A percentile compares a stretch with the other conserved stretches of the same genome.
Conservation (phyloP, 2,113 vertebrate species). For the Ginglymostoma cirratum region DNA sequence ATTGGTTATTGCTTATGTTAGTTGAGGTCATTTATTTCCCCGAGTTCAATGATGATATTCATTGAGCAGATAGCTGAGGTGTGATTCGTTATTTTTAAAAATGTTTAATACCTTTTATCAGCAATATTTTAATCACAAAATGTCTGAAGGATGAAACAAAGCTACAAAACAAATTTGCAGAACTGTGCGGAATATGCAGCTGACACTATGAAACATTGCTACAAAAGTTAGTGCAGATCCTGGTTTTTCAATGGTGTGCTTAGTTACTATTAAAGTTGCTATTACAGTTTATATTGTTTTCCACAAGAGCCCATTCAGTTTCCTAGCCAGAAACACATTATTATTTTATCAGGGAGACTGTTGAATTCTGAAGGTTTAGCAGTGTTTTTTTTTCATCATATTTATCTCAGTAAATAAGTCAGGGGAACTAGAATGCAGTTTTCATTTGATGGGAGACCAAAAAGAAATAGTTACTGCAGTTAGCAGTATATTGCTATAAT, state of each 20-base stretch:
- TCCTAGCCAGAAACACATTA: background rate
- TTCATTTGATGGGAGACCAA: background rate
- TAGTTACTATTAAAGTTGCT: background rate
- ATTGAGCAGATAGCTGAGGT: background rate
- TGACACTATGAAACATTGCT: background rate
- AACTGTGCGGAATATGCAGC: background rate
- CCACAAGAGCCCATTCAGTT: background rate
- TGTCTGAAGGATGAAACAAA: background rate
- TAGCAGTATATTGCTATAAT: background rate
- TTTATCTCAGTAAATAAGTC: background rate
- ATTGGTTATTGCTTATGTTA: too few species aligned
- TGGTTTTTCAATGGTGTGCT: background rate
- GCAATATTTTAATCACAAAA: background rate
- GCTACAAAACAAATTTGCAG: background rate
- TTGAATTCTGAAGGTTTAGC: background rate
- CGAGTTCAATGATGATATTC: background rate
- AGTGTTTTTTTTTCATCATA: background rate
- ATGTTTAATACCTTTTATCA: background rate
- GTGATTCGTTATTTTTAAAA: background rate
- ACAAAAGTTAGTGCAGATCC: background rate
- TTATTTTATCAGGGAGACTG: background rate
- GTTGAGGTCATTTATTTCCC: too few species aligned
- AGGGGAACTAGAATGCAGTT: background rate
- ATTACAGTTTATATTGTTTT: background rate
- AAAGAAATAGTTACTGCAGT: background rate